These are phyloP conservation scores for Arnoldichthys spilopterus DNA, from an alignment of 2,797 vertebrate genomes.

Conservation along the genomic window DNA sequence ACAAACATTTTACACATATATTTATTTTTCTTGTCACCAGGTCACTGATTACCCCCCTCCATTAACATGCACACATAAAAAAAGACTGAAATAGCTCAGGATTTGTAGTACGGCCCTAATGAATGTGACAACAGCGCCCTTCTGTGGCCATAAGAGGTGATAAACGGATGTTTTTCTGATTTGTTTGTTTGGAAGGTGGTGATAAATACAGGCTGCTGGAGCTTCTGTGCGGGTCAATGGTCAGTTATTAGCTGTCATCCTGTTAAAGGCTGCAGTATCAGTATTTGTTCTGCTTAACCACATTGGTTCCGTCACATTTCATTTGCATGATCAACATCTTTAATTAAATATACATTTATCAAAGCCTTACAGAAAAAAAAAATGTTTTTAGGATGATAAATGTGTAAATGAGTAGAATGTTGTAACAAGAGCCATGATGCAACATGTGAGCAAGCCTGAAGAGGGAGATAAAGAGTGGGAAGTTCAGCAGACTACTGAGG, in stretches of 20 bases:
- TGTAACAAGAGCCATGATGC: conserved; percentile 10
- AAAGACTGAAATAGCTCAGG: background rate
- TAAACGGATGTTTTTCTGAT: too few relatives aligned
- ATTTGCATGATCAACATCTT: background rate
- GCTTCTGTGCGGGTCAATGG: too few relatives aligned
- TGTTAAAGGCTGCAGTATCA: background rate
- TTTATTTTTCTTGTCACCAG: background rate
- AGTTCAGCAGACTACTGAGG: conserved; percentile 15
- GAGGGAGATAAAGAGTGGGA: background rate
- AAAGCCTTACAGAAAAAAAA: background rate
- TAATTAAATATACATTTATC: background rate
- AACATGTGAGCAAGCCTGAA: conserved; percentile 8
- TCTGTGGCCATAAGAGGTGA: conserved; percentile 60
- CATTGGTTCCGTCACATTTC: background rate
- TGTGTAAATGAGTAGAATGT: background rate
- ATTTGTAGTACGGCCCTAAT: background rate
- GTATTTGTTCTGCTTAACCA: background rate
- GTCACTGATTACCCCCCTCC: background rate
- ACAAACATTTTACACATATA: background rate
- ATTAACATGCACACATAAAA: background rate
- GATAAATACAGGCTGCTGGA: background rate
- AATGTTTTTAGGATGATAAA: conserved; percentile 1
- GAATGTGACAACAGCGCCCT: conserved; percentile 63
- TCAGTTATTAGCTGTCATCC: background rate
- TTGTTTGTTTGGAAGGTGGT: too few relatives aligned